These are phyloP conservation scores for Zaprionus africanus DNA, from an alignment of 1,140 invertebrate species.

Conservation along the genomic window DNA sequence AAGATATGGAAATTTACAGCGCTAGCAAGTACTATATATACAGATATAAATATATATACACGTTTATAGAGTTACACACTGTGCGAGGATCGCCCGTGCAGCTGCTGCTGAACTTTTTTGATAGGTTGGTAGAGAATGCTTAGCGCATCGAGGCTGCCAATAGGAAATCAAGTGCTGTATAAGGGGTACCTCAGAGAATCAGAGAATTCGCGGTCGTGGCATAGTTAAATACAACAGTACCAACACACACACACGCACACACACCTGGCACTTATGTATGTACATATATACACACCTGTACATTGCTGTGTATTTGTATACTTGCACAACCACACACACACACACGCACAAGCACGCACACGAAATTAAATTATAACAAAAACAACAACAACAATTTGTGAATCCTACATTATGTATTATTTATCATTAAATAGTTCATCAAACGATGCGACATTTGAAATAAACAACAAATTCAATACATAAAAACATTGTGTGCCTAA, in stretches of 20 bases:
- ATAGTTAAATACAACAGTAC: neutral
- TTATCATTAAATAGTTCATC: slow-evolving; percentile 52
- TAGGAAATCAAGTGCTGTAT: slow-evolving; percentile 10
- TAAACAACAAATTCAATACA: slow-evolving; percentile 45
- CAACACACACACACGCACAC: slow-evolving; percentile 2
- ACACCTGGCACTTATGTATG: slow-evolving; percentile 17
- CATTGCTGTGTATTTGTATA: slow-evolving; percentile 37
- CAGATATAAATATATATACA: slow-evolving; percentile 7
- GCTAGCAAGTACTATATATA: slow-evolving; percentile 1
- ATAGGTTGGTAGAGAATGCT: neutral
- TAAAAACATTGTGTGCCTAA: slow-evolving; percentile 23
- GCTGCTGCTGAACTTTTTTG: slow-evolving; percentile 4
- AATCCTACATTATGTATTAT: slow-evolving; percentile 41
- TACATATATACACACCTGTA: slow-evolving; percentile 24
- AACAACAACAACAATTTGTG: slow-evolving; percentile 32
- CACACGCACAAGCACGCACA: slow-evolving; percentile 15
- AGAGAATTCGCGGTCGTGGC: slow-evolving; percentile 37
- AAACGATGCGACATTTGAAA: slow-evolving; percentile 39
- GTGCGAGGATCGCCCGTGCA: slow-evolving; percentile 2
- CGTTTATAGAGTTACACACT: slow-evolving; percentile 3
- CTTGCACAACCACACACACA: slow-evolving; percentile 5
- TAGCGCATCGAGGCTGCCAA: neutral
- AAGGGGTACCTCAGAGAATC: slow-evolving; percentile 6
- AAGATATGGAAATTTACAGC: slow-evolving; percentile 5
- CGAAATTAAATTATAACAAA: slow-evolving; percentile 34